These are phyloP conservation scores for Pteria penguin DNA, from an alignment of 2,888 invertebrate genomes.

Conservation along the genomic window DNA sequence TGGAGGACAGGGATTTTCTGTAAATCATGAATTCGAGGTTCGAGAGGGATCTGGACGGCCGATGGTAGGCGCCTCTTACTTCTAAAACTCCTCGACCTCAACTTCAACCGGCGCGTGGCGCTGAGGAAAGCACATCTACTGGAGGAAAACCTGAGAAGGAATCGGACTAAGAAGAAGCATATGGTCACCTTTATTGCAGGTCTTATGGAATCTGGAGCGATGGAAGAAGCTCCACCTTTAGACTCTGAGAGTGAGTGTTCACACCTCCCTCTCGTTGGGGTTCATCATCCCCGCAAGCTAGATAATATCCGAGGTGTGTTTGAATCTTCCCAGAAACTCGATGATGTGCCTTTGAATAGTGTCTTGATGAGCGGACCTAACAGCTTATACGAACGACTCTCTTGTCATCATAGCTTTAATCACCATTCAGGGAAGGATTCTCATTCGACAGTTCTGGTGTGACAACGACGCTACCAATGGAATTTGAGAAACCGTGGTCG, in stretches of 20 bases:
- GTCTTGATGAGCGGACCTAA: slow-evolving; percentile 13
- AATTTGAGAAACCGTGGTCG: not conserved
- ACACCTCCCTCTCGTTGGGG: not conserved
- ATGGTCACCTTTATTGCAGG: slow-evolving; percentile 3
- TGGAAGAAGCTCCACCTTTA: slow-evolving; percentile 8
- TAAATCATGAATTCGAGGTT: slow-evolving; percentile 7
- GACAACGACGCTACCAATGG: not conserved
- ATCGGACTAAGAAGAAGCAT: slow-evolving; percentile 7
- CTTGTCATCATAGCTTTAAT: not conserved
- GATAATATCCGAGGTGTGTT: slow-evolving; percentile 21
- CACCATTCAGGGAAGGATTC: not conserved
- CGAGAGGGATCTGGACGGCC: not conserved
- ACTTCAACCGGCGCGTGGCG: slow-evolving; percentile 1
- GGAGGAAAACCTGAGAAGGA: not conserved
- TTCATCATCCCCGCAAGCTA: slow-evolving; percentile 2
- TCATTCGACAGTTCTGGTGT: not conserved
- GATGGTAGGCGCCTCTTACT: slow-evolving; percentile 8
- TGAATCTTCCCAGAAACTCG: slow-evolving; percentile 3
- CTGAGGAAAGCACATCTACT: not conserved
- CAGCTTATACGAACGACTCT: not conserved
- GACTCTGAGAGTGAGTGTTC: not conserved
- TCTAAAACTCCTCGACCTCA: not conserved
- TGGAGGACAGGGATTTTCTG: slow-evolving; percentile 12
- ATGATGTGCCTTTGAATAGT: slow-evolving; percentile 7
- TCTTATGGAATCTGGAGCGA: not conserved